Evolutionary conservation across 2,797 vertebrate genomes (phyloP).

Genomic region (Dallia pectoralis): DNA sequence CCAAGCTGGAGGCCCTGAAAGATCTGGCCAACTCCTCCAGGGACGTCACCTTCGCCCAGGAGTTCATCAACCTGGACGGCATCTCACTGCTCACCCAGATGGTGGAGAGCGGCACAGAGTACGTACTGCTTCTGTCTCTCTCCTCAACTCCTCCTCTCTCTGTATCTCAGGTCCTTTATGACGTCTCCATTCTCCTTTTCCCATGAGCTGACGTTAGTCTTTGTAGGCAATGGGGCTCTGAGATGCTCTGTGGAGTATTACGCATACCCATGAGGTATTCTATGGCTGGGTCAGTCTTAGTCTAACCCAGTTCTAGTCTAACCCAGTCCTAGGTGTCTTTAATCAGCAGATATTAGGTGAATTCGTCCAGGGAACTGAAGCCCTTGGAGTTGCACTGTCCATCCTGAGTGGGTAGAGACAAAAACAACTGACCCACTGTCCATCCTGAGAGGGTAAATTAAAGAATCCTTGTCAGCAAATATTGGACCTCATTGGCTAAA

Average conservation of each 20-base stretch:
- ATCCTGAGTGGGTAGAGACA: conserved; percentile 23
- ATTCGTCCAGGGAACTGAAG: neutral
- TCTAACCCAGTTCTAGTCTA: too few relatives aligned
- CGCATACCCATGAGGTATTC: too few relatives aligned
- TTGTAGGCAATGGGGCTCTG: neutral
- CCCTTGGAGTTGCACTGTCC: conserved; percentile 44
- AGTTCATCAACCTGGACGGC: conserved; percentile 98
- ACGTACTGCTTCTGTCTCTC: conserved; percentile 62
- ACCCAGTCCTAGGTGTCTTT: neutral
- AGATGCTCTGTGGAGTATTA: neutral
- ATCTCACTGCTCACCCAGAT: conserved; percentile 95
- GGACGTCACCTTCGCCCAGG: conserved; percentile 95
- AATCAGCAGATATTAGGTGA: neutral
- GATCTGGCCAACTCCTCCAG: conserved; percentile 91
- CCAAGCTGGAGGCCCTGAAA: conserved; percentile 95
- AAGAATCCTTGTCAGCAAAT: too few relatives aligned
- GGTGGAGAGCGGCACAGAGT: conserved; percentile 98
- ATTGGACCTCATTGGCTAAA: too few relatives aligned
- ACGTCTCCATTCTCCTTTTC: too few relatives aligned
- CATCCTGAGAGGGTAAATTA: conserved; percentile 23
- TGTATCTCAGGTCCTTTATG: neutral
- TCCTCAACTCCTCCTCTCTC: neutral
- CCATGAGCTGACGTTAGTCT: neutral
- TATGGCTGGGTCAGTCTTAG: too few relatives aligned
- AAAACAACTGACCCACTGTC: conserved; percentile 11